phyloP scores from a whole-genome alignment of 2,113 vertebrate species.

The Cathartes aura region DNA sequence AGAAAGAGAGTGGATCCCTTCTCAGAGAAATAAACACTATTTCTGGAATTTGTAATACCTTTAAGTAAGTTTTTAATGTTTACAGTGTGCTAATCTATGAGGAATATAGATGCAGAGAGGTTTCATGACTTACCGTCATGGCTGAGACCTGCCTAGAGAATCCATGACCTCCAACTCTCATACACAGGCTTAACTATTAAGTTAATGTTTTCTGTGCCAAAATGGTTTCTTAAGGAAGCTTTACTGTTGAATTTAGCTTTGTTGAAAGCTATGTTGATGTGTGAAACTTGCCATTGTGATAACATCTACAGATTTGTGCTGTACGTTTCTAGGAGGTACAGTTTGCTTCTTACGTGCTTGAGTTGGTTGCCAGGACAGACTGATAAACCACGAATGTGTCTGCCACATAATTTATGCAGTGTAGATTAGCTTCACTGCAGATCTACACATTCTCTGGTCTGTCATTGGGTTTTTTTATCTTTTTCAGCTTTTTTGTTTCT shows the following conservation, averaged over 20 bases:
- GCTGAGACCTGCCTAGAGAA: not conserved
- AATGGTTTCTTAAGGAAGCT: not conserved
- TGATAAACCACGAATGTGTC: not conserved
- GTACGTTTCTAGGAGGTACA: not conserved
- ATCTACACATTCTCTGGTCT: not conserved
- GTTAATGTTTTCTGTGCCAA: not conserved
- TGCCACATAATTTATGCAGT: not conserved
- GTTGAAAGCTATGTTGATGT: not conserved
- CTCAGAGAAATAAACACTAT: not conserved
- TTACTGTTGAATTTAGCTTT: not conserved
- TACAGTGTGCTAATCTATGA: not conserved
- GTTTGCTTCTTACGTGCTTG: not conserved
- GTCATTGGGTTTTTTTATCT: accelerated
- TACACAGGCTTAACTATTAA: accelerated
- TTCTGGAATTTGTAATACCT: not conserved
- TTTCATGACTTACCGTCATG: not conserved
- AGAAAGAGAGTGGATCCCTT: not conserved
- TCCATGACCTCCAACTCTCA: not conserved
- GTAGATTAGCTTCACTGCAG: not conserved
- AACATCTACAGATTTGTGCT: not conserved
- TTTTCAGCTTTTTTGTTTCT: not conserved
- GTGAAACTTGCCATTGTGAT: not conserved
- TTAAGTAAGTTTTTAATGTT: not conserved
- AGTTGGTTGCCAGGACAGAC: not conserved
- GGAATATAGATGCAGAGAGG: not conserved